Percentiles rank a stretch among this genome's conserved stretches.
Evolutionary conservation across 2,113 vertebrate species (phyloP).

Genomic region (Naja naja): DNA sequence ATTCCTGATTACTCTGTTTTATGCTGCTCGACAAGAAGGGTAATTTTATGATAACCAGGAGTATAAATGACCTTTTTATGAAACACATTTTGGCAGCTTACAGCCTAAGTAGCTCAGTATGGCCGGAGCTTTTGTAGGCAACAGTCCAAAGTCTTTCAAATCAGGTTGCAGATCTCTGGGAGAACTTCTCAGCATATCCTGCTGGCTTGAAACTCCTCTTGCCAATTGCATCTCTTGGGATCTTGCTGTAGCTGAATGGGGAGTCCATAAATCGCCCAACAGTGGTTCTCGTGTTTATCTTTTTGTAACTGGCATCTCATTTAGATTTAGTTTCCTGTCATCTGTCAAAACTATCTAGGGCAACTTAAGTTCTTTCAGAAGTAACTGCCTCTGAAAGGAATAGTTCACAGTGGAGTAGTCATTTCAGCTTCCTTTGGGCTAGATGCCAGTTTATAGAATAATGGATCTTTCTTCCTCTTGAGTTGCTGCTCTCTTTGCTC

Average conservation of each 20-base stretch:
- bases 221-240: conserved; percentile 26
- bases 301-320: conserved; percentile 54
- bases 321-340: conserved; percentile 55
- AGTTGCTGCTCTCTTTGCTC: conserved; percentile 34
- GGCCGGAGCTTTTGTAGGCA: conserved; percentile 13
- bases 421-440: conserved; percentile 54
- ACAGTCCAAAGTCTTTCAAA: conserved; percentile 34
- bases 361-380: conserved; percentile 59
- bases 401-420: conserved; percentile 34
- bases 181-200: conserved; percentile 33
- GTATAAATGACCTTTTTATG: conserved; percentile 18
- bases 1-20: background rate
- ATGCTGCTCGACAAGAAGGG: conserved; percentile 19
- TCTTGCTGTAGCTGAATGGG: conserved; percentile 47
- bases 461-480: conserved; percentile 50
- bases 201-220: conserved; percentile 30
- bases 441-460: conserved; percentile 45
- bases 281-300: conserved; percentile 26
- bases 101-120: conserved; percentile 9
- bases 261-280: conserved; percentile 29
- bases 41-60: background rate
- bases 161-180: conserved; percentile 22
- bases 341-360: conserved; percentile 54
- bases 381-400: conserved; percentile 48
- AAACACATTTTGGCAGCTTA: conserved; percentile 5